These are phyloP conservation scores for Epsilonema sp. DNA, from an alignment of 2,888 invertebrate species.

Conservation along the genomic window DNA sequence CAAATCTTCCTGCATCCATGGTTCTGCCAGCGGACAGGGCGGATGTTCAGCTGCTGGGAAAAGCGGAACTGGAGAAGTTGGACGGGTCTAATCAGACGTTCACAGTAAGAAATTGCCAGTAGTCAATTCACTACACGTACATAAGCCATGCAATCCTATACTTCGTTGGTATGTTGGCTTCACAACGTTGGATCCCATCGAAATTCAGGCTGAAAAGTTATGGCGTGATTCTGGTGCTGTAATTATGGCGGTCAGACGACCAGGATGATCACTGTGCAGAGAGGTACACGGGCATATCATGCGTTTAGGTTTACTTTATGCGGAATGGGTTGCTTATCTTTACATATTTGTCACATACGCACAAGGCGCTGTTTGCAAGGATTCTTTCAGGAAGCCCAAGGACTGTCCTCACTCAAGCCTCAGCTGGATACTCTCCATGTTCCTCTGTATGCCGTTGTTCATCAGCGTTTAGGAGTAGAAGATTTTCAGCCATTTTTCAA, in stretches of 20 bases:
- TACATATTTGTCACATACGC: no score
- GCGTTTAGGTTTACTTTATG: background rate
- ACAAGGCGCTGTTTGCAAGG: background rate
- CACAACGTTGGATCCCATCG: no score
- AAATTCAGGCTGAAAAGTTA: background rate
- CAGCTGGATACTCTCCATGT: slow-evolving; percentile 28
- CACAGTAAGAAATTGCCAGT: no score
- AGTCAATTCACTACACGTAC: no score
- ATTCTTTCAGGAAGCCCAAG: slow-evolving; percentile 26
- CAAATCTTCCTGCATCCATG: background rate
- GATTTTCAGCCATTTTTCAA: slow-evolving; percentile 32
- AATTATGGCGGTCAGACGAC: background rate
- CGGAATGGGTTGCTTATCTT: background rate
- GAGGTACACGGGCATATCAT: background rate
- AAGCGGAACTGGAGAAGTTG: background rate
- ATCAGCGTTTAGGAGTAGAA: slow-evolving; percentile 32
- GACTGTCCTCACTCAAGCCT: slow-evolving; percentile 27
- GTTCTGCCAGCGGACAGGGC: background rate
- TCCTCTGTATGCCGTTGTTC: slow-evolving; percentile 33
- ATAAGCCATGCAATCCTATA: no score
- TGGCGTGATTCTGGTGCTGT: background rate
- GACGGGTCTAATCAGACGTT: background rate
- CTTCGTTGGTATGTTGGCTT: no score
- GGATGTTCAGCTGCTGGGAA: background rate
- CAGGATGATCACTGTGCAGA: background rate